These are phyloP conservation scores for Drosophila recens DNA, from an alignment of 2,888 invertebrate species.

Conservation along the genomic window DNA sequence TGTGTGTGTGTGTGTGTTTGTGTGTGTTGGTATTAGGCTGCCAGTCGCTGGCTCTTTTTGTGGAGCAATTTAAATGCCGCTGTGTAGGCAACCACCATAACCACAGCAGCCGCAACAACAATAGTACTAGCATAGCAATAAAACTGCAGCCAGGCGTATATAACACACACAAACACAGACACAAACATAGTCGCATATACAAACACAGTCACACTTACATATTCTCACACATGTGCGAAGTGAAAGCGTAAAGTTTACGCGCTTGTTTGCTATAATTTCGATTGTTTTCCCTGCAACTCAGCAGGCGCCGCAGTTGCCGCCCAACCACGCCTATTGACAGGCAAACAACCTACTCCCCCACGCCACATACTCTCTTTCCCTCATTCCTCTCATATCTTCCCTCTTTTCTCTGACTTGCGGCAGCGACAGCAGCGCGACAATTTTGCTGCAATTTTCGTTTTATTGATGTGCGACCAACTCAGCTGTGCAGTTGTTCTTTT, in stretches of 20 bases:
- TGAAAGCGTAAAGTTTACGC: slow-evolving; percentile 78
- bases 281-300: slow-evolving; percentile 72
- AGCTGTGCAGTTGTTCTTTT: slow-evolving; percentile 26
- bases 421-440: slow-evolving; percentile 51
- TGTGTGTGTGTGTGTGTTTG: slow-evolving; percentile 14
- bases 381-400: slow-evolving; percentile 2
- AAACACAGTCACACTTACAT: slow-evolving; percentile 19
- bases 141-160: slow-evolving; percentile 43
- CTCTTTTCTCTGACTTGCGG: slow-evolving; percentile 12
- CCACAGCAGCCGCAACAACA: slow-evolving; percentile 51
- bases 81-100: slow-evolving; percentile 45
- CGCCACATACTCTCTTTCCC: too few relatives aligned
- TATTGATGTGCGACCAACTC: slow-evolving; percentile 68
- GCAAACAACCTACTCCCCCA: slow-evolving; percentile 13
- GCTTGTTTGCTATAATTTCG: slow-evolving; percentile 81
- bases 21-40: slow-evolving; percentile 60
- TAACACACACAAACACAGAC: slow-evolving; percentile 9
- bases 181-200: slow-evolving; percentile 6
- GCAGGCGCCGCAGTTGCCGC: slow-evolving; percentile 25
- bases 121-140: slow-evolving; percentile 44
- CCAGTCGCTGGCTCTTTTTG: slow-evolving; percentile 68
- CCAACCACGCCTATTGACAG: slow-evolving; percentile 47
- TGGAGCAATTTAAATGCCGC: slow-evolving; percentile 73
- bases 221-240: slow-evolving; percentile 19
- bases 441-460: slow-evolving; percentile 71